Percentiles rank a stretch among this genome's conserved stretches.
phyloP scores from a whole-genome alignment of 2,113 vertebrate species.

The Machaerirhynchus nigripectus region DNA sequence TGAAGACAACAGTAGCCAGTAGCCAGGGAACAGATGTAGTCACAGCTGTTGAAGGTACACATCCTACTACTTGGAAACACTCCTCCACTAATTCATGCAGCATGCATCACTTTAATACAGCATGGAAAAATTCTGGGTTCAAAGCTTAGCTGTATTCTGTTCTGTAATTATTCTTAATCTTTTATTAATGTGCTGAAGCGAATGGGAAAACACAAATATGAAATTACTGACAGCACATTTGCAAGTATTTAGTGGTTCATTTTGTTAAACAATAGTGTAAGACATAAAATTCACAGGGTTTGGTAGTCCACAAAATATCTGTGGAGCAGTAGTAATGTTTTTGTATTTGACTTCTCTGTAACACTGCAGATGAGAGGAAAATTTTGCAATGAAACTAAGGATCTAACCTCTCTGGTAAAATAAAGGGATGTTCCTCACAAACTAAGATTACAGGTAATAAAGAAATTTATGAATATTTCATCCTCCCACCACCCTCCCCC shows the following conservation, averaged over 20 bases:
- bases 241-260: not conserved
- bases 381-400: not conserved
- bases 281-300: not conserved
- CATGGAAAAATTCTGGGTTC: not conserved
- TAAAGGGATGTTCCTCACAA: not conserved
- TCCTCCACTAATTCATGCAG: conserved; percentile 40
- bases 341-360: not conserved
- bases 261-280: not conserved
- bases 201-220: not conserved
- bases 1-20: not conserved
- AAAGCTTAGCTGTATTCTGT: not conserved
- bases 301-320: not conserved
- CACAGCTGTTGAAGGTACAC: conserved; percentile 2
- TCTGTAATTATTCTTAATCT: not conserved
- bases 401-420: conserved; percentile 3
- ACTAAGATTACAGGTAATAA: not conserved
- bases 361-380: not conserved
- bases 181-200: not conserved
- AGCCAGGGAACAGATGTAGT: not conserved
- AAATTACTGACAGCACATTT: not conserved
- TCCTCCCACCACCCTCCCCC: rapidly evolving
- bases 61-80: not conserved
- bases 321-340: not conserved
- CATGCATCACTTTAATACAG: not conserved
- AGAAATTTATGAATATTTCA: not conserved